Evolutionary conservation across 2,113 vertebrate species (phyloP), one percentile per base, ranked within the genome.

Genomic region (Toxotes jaculatrix): DNA sequence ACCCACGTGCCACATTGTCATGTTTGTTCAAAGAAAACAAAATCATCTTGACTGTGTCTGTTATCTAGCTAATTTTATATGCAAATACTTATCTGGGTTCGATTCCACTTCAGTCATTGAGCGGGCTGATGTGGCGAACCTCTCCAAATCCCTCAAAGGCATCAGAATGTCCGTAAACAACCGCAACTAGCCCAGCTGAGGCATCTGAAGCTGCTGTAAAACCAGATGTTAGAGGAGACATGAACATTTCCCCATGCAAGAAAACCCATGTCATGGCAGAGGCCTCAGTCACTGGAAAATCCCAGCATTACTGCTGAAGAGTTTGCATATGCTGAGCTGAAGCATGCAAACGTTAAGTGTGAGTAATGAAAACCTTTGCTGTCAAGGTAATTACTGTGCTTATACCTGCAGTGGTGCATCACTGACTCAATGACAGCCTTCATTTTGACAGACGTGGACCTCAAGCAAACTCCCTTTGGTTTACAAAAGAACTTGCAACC

Each of bases 401-500:
- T 77, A 49, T 78, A 74, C 74, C 57, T 81, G 73, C 79, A 84
- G 40, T 66, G 82, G 84, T 76, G 65, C 86, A 77, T 79, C 55
- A 64, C 74, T 77, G 78, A 72, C 42, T 76, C 89, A 91, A 94
- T 91, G 84, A 92, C 87, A 91, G 86, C 74, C 61, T 89, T 91
- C 77, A 51, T 61, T 81, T 74, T 82, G 74, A 88, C 79, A 88
- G 66, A 75, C 80, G 61, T 72, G 63, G 81, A 89, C 74, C 87
- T 79, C 45, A 74, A 80, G 66, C 60, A 83, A 87, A 87, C 78
- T 74, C 47, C 61, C 75, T 72, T 55, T 51, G 68, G 65, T 87
- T 86, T 78, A 72, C 73, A 86, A 66, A 83, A 82, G 56, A 84
- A 47, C 27, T 47, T 32, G 55, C 31, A 21, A 67, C 77, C 72